phyloP scores from a whole-genome alignment of 2,888 invertebrate species.

The Brachyopa scutellaris region DNA sequence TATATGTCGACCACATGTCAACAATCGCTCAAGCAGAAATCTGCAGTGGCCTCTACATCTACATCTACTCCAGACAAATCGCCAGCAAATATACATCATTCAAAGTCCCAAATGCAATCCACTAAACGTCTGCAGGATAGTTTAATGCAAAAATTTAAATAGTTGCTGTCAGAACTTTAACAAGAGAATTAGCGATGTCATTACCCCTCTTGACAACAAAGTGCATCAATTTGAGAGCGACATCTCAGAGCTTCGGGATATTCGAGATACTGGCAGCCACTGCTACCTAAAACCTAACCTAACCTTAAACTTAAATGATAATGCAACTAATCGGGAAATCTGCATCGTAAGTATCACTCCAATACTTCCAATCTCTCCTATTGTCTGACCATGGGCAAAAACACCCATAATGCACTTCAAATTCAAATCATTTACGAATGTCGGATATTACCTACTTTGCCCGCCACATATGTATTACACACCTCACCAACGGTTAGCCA shows the following conservation, averaged over 20 bases:
- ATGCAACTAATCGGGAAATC: no score
- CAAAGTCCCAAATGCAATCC: background rate
- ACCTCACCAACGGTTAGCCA: background rate
- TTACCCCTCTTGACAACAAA: background rate
- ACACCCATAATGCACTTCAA: background rate
- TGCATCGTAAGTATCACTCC: no score
- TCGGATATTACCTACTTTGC: background rate
- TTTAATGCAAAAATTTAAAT: background rate
- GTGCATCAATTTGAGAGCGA: slow-evolving; percentile 2
- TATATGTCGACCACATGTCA: background rate
- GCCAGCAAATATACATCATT: background rate
- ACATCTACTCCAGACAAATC: background rate
- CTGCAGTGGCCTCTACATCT: background rate
- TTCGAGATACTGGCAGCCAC: no score
- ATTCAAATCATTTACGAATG: slow-evolving; percentile 1
- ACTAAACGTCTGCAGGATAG: background rate
- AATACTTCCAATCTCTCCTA: no score
- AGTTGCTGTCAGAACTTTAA: background rate
- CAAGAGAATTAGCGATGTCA: background rate
- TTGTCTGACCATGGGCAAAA: no score
- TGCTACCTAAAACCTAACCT: no score
- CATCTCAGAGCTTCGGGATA: background rate
- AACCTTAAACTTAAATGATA: no score
- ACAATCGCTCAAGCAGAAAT: background rate
- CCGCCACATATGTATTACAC: no score